phyloP scores from a whole-genome alignment of 1,140 invertebrate species.

The Archivesica marissinica region DNA sequence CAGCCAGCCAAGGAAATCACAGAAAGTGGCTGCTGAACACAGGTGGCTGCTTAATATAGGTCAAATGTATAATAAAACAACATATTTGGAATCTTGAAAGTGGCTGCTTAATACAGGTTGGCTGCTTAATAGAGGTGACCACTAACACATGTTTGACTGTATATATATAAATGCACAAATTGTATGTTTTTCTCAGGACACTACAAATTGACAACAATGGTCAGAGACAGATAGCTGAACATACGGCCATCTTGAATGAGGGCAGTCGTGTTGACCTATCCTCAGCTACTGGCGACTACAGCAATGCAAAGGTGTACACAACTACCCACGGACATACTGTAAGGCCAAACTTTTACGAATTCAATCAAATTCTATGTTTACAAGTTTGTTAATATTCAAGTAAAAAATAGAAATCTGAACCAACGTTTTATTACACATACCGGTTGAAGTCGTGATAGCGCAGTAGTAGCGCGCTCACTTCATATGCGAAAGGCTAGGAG shows the following conservation, averaged over 20 bases:
- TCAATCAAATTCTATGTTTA: background rate
- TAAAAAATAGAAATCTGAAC: no score
- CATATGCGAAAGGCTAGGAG: no score
- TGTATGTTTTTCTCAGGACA: slow-evolving; percentile 37
- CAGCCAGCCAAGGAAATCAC: no score
- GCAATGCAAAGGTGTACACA: slow-evolving; percentile 54
- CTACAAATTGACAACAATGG: slow-evolving; percentile 72
- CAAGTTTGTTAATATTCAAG: no score
- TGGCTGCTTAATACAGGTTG: background rate
- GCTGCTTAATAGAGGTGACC: background rate
- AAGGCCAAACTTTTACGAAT: background rate
- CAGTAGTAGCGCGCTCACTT: no score
- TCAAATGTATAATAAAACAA: background rate
- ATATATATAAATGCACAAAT: background rate
- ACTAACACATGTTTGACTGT: background rate
- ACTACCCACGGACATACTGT: slow-evolving; percentile 64
- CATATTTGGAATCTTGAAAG: background rate
- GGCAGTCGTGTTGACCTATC: slow-evolving; percentile 71
- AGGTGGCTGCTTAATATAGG: no score
- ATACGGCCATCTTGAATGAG: slow-evolving; percentile 68
- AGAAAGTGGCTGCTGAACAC: no score
- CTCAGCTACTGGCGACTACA: slow-evolving; percentile 2
- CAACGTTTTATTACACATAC: no score
- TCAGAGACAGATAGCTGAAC: slow-evolving; percentile 66
- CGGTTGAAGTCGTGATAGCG: no score